Percentiles rank a stretch among this genome's conserved stretches.
Conservation (phyloP, 2,113 vertebrate species). For the human (Homo sapiens) region DNA sequence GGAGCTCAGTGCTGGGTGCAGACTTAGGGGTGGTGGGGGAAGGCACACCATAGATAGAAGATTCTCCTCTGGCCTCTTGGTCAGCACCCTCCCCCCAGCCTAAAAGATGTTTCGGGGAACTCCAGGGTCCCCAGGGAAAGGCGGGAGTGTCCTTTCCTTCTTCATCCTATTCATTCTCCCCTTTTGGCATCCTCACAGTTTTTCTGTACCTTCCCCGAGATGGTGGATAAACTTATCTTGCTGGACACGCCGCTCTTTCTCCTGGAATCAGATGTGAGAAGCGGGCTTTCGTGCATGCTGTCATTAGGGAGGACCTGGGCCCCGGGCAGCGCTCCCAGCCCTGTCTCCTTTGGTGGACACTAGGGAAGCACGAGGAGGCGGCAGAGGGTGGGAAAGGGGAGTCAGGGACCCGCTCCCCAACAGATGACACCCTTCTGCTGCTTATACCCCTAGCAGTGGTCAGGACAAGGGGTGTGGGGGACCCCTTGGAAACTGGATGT, state of each 20-base stretch:
- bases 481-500: not conserved
- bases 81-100: not conserved
- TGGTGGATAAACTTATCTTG: slow-evolving; percentile 91
- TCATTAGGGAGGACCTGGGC: not conserved
- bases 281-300: fast-evolving
- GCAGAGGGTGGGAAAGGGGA: not conserved
- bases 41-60: not conserved
- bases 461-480: not conserved
- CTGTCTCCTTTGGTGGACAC: not conserved
- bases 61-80: not conserved
- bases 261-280: slow-evolving; percentile 79
- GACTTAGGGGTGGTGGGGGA: not conserved
- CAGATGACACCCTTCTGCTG: not conserved
- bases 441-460: not conserved
- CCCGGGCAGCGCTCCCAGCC: not conserved
- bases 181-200: slow-evolving; percentile 82
- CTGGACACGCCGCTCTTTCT: slow-evolving; percentile 88
- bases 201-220: slow-evolving; percentile 91
- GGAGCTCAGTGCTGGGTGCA: not conserved
- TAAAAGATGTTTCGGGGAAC: not conserved
- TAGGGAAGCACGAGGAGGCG: not conserved
- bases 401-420: fast-evolving
- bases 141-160: fast-evolving
- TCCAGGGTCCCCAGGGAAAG: not conserved
- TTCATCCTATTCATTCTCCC: not conserved